Percentiles rank a stretch among this genome's conserved stretches.
Evolutionary conservation across 2,888 invertebrate genomes (phyloP).

Genomic region (Diloba caeruleocephala): DNA sequence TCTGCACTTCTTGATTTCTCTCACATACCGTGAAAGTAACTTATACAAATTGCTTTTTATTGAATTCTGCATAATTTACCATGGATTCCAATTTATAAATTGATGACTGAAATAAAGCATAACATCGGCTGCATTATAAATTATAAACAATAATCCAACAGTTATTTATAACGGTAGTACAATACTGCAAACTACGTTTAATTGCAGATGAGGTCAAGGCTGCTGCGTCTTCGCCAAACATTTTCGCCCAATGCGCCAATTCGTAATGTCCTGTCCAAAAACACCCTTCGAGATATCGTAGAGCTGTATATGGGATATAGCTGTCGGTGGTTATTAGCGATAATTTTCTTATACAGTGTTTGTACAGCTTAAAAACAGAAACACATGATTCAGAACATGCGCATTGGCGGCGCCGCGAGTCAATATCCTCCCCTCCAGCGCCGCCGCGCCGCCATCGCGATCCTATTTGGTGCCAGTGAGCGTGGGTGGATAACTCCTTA

Average conservation of each 20-base stretch:
- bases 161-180: constrained; percentile 42
- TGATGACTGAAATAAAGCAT: constrained; percentile 10
- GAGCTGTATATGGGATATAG: constrained; percentile 51
- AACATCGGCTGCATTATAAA: constrained; percentile 9
- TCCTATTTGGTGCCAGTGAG: constrained; percentile 63
- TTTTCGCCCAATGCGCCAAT: constrained; percentile 48
- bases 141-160: constrained; percentile 34
- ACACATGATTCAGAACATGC: constrained; percentile 86
- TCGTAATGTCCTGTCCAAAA: constrained; percentile 27
- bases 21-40: constrained; percentile 47
- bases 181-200: constrained; percentile 46
- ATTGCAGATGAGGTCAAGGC: constrained; percentile 74
- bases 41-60: constrained; percentile 36
- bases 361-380: constrained; percentile 82
- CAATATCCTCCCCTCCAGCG: constrained; percentile 87
- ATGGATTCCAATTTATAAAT: constrained; percentile 19
- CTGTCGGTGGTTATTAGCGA: constrained; percentile 63
- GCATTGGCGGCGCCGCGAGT: constrained; percentile 84
- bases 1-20: constrained; percentile 57
- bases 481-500: constrained; percentile 65
- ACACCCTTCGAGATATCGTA: constrained; percentile 17
- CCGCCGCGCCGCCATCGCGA: constrained; percentile 86
- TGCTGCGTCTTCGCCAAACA: constrained; percentile 44
- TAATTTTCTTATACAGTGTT: constrained; percentile 67
- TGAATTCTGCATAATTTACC: constrained; percentile 24